phyloP scores from a whole-genome alignment of 2,113 vertebrate genomes.

The Paramormyrops kingsleyae region DNA sequence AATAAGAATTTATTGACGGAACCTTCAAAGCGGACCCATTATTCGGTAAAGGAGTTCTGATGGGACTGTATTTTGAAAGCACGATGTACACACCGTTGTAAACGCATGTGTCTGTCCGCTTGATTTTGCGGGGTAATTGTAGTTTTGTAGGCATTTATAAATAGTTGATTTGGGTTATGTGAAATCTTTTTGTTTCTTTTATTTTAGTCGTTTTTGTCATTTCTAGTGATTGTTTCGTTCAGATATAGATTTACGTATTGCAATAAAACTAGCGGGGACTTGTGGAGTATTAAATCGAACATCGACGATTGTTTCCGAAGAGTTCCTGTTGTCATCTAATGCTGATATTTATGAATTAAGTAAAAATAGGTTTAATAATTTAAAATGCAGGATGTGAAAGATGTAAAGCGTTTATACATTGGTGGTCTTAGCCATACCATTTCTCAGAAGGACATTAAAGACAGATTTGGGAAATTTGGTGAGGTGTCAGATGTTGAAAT shows the following conservation, averaged over 20 bases:
- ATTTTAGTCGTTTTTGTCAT: background rate
- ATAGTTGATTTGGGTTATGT: background rate
- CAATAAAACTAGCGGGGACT: background rate
- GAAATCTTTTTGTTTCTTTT: background rate
- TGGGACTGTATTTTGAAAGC: conserved; percentile 30
- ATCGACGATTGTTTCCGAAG: background rate
- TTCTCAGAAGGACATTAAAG: conserved; percentile 75
- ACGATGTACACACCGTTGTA: background rate
- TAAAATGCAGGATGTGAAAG: background rate
- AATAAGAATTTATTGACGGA: background rate
- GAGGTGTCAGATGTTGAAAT: conserved; percentile 75
- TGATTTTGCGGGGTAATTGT: background rate
- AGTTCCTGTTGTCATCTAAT: background rate
- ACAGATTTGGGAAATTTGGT: conserved; percentile 86
- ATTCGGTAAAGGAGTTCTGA: background rate
- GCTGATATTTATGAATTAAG: background rate
- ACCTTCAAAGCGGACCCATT: conserved; percentile 6
- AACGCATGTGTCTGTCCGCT: background rate
- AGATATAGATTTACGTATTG: background rate
- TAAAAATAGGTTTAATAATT: background rate
- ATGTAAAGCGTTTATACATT: conserved; percentile 70
- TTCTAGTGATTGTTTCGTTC: background rate
- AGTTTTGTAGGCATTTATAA: background rate
- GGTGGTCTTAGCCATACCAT: conserved; percentile 76
- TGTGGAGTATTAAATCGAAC: background rate